Percentiles rank a stretch among this genome's conserved stretches.
phyloP scores from a whole-genome alignment of 2,888 invertebrate genomes.

The Epistrophe grossulariae region DNA sequence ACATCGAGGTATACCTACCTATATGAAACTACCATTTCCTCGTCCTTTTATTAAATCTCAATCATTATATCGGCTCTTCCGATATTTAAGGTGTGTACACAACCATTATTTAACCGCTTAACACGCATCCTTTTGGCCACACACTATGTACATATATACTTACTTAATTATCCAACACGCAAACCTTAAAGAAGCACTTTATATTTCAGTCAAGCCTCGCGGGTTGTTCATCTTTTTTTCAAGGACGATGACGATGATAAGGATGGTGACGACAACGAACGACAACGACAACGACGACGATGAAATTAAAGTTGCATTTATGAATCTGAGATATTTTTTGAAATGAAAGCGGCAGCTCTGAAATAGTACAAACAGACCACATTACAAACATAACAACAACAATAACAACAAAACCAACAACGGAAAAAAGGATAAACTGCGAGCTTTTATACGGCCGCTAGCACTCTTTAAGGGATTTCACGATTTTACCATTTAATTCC shows the following conservation, averaged over 20 bases:
- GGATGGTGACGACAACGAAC: neutral
- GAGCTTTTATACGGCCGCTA: conserved; percentile 67
- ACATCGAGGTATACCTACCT: neutral
- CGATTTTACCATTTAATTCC: conserved; percentile 71
- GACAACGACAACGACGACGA: neutral
- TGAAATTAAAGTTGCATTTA: conserved; percentile 11
- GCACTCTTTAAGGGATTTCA: conserved; percentile 60
- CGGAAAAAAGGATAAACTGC: conserved; percentile 23
- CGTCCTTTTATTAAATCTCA: conserved; percentile 53
- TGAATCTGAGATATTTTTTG: conserved; percentile 6
- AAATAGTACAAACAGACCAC: conserved; percentile 30
- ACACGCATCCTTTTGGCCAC: conserved; percentile 66
- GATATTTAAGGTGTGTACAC: conserved; percentile 73
- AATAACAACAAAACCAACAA: neutral
- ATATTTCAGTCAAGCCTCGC: conserved; percentile 17
- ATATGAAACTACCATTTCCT: neutral
- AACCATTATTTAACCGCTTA: conserved; percentile 63
- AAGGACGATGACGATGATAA: conserved; percentile 44
- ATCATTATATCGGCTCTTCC: conserved; percentile 56
- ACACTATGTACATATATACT: conserved; percentile 45
- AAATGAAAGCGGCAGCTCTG: conserved; percentile 2
- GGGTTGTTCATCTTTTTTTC: conserved; percentile 55
- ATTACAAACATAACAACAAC: no score
- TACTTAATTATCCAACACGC: conserved; percentile 74
- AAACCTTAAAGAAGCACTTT: conserved; percentile 46